phyloP scores from a whole-genome alignment of 2,113 vertebrate species.

The Proteles cristata region DNA sequence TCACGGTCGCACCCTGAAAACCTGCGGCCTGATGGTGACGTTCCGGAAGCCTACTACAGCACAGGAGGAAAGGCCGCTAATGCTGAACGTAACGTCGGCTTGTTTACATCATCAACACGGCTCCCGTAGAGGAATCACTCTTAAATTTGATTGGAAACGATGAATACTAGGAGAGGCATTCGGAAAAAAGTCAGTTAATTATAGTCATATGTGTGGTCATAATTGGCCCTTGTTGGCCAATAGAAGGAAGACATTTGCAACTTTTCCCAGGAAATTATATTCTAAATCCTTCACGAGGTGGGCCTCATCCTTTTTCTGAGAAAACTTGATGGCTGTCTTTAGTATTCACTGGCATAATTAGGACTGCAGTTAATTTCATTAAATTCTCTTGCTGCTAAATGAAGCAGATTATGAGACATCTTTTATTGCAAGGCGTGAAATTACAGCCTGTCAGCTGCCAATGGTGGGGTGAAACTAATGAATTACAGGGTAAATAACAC shows the following conservation, averaged over 20 bases:
- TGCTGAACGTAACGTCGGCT: fast-evolving
- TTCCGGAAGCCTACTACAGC: fast-evolving
- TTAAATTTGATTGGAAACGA: constrained; percentile 41
- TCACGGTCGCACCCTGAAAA: fast-evolving
- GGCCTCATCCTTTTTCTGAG: constrained; percentile 94
- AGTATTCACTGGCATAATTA: constrained; percentile 99
- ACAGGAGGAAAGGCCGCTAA: fast-evolving
- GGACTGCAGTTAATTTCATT: constrained; percentile 99
- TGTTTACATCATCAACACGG: background rate
- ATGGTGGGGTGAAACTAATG: constrained; percentile 96
- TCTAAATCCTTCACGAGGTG: constrained; percentile 91
- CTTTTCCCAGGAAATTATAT: constrained; percentile 92
- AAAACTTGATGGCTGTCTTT: constrained; percentile 96
- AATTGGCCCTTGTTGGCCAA: constrained; percentile 81
- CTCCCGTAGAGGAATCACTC: background rate
- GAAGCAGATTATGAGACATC: constrained; percentile 99
- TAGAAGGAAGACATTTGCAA: constrained; percentile 85
- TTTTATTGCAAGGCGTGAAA: constrained; percentile 99
- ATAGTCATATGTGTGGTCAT: constrained; percentile 79
- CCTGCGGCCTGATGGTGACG: fast-evolving
- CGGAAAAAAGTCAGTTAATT: constrained; percentile 48
- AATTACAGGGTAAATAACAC: constrained; percentile 99
- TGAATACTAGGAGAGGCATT: background rate
- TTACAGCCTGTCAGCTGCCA: constrained; percentile 99
- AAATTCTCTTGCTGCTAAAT: constrained; percentile 99